Base-by-base conservation (phyloP, 1,140 invertebrate species). In the Grapholita molesta region DNA sequence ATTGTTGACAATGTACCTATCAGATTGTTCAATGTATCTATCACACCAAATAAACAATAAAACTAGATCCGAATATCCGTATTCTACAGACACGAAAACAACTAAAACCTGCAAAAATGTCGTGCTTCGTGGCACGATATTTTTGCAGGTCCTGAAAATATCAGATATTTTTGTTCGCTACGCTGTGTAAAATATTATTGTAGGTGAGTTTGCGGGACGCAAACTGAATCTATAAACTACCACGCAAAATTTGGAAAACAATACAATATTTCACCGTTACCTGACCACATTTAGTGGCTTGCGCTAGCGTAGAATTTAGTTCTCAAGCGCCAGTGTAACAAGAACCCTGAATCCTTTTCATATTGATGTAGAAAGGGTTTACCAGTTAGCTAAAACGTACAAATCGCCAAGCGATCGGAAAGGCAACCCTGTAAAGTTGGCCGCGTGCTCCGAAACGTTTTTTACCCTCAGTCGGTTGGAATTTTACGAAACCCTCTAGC, bases 401-500 rank as follows among this genome's bases (percentile, higher is more conserved):
- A 15, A 38, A 18, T 48, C 42, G n/a, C 15, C 42, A 8, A 18
- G 42, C 42, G 42, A 48, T 48, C 7, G 18, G 42, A 48, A 48
- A 9, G 7, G 12, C 38, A 6, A 7, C 15, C 42, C 15, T 7
- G 18, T 48, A 57, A 61, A 61, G 55, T 61, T 61, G 24, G 55
- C 24, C 12, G 28, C 55, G 25, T 61, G 55, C 15, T 28, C 25
- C 6, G 21, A 61, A 30, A 28, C 55, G 55, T 61, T 61, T 61
- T 55, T 61, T 61, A 30, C n/a, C 25, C 55, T 12, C 25, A 5
- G 42, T 61, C 21, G 53, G 21, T 57, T 3, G 55, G 55, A 61
- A 61, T 61, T 61, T 61, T 61, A n/a, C 53, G 55, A 61, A 61
- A 28, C 18, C 25, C 55, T 15, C 25, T 15, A 21, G 53, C 53